Base-by-base conservation (phyloP, 1,140 invertebrate species). In the Gryon sp. region DNA sequence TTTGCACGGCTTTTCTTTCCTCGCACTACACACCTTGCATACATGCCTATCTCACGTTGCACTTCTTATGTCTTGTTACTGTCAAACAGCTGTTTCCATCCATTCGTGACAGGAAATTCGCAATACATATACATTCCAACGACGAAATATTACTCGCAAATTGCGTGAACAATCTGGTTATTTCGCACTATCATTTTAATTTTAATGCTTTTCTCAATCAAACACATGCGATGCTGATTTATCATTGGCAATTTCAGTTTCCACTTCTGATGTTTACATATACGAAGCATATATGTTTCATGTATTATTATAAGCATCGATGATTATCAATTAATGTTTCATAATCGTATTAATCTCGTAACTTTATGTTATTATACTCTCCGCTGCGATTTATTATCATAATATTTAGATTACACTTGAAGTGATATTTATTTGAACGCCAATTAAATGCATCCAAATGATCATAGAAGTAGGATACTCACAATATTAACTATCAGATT, bases 71-170 rank as follows among this genome's bases (percentile, higher is more conserved):
- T 53, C 66, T 70, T 65, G 66, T 72, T 72, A 75, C 74, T 66
- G 66, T 77, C 74, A 60, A 60, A 72, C 66, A 77, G 62, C 59
- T 72, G 74, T 53, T 72, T 77, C 46, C 52, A 40, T n/a, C n/a
- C 45, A 60, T 59, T 53, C 59, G 52, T 19, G 53, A 50, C 66
- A 34, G 60, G 36, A 60, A 62, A 66, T 77, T 66, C 66, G 60
- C 36, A 0, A 55, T 76, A 46, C 28, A 36, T 62, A 48, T 60
- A 60, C 38, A 59, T 65, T 65, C 26, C 4, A 12, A n/a, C n/a
- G n/a, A n/a, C n/a, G 68, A 34, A 36, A 34, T 38, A 57, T 55
- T 8, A 14, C 28, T n/a, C 2, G 4, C n/a, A 22, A 46, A 24
- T 22, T 40, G 59, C 16, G 24, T 43, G 22, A 43, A 59, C 32